A percentile compares a stretch with the other conserved stretches of the same genome.
Evolutionary conservation across 2,797 vertebrate genomes (phyloP).

Genomic region (Manis javanica): DNA sequence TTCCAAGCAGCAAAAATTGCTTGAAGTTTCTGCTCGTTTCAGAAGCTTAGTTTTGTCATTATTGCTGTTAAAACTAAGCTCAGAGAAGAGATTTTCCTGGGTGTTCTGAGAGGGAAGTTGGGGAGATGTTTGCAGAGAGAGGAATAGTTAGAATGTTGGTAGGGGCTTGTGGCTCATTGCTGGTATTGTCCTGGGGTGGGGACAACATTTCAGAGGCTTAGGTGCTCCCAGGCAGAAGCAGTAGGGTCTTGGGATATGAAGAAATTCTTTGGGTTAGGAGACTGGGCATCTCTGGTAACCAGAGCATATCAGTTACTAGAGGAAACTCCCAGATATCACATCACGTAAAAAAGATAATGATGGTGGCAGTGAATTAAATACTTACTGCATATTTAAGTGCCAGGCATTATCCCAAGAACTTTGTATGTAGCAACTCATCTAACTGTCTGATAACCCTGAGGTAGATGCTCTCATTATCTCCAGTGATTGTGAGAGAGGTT

Average conservation of each 20-base stretch:
- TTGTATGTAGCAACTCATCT: background rate
- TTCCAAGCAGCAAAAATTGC: background rate
- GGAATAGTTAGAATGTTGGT: background rate
- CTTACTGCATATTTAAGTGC: background rate
- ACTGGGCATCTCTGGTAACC: background rate
- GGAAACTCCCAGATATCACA: background rate
- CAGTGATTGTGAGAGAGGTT: background rate
- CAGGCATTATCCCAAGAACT: slow-evolving; percentile 12
- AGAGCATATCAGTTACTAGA: background rate
- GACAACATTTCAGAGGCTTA: background rate
- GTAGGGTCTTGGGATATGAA: background rate
- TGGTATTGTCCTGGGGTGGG: background rate
- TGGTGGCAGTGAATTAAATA: background rate
- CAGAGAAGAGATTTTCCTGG: background rate
- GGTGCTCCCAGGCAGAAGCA: background rate
- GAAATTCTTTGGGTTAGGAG: background rate
- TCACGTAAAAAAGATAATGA: background rate
- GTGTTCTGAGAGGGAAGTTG: background rate
- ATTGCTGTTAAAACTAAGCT: background rate
- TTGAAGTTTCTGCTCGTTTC: background rate
- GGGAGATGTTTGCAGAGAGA: background rate
- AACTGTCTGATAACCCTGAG: background rate
- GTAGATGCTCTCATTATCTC: background rate
- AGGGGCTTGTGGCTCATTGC: background rate
- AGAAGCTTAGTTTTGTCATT: background rate